Evolutionary conservation across 1,140 invertebrate species (phyloP), one percentile per base, ranked within the genome.

Genomic region (Trichonephila inaurata): DNA sequence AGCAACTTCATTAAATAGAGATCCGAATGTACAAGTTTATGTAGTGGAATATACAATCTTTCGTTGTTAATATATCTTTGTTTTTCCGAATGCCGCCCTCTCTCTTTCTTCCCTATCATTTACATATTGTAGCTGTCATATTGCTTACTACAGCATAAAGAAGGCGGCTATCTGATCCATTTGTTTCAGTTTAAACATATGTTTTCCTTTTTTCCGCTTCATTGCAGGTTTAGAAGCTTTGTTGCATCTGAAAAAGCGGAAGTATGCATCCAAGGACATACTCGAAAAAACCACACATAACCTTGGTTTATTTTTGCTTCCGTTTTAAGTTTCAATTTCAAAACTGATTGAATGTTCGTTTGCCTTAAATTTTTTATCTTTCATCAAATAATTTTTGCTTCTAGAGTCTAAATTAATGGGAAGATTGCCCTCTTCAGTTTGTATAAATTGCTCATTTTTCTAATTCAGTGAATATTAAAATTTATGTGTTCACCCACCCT

Each of bases 161-260:
- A 77, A 40, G 72, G 28, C 16, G 72, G 33, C 18, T 77, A 14
- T 18, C 33, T 77, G 28, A 28, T 77, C 28, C 14, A 40, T 40
- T 77, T 40, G 33, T 77, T 77, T 40, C 3, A 72, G 51, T 51
- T 40, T 14, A 40, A 8, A 33, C 69, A 28, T 10, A 14, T 77
- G 72, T 19, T 77, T 77, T 40, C 33, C 33, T 40, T 40, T 40
- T 1, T 72, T 40, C 40, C 33, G 72, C 72, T 5, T 10, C 72
- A 77, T 77, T 40, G 72, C 72, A 77, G 18, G 33, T 77, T 77
- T 77, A 12, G 6, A 77, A 77, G 28, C 72, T 77, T 77, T 77
- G 72, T 77, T 77, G 16, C 72, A 1, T 33, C 33, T 77, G 28
- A 33, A 18, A 77, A 12, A 77, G 28, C 28, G 72, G 72, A 77